Conservation (phyloP, 2,113 vertebrate genomes). For the Melanocharis versteri region DNA sequence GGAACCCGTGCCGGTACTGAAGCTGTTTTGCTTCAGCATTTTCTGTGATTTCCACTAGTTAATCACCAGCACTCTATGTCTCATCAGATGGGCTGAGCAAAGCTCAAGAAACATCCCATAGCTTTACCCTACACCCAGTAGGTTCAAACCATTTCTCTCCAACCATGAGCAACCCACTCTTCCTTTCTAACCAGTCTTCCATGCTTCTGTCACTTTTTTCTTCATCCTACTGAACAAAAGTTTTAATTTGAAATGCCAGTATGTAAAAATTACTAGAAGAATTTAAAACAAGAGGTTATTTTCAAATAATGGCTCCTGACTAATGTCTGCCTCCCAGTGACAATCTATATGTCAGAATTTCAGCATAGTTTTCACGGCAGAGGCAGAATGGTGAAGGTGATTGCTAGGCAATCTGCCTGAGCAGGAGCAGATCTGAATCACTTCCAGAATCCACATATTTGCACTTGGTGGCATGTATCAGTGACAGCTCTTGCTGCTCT, state of each 20-base stretch:
- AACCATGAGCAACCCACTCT: neutral
- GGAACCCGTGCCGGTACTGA: neutral
- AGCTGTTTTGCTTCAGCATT: neutral
- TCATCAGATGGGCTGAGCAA: neutral
- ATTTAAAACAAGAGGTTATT: neutral
- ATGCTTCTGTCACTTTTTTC: neutral
- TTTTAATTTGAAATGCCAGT: neutral
- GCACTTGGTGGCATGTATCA: neutral
- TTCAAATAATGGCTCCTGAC: neutral
- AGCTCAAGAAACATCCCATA: neutral
- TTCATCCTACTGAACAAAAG: neutral
- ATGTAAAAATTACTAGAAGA: neutral
- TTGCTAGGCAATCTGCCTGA: neutral
- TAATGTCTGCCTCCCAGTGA: neutral
- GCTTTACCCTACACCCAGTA: neutral
- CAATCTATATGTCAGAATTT: neutral
- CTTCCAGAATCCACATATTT: neutral
- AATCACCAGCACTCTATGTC: neutral
- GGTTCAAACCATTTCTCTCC: neutral
- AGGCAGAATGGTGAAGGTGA: neutral
- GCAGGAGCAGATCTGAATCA: neutral
- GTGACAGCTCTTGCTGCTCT: neutral
- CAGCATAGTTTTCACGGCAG: neutral
- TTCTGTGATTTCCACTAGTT: neutral
- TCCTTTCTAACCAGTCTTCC: neutral